Evolutionary conservation across 2,888 invertebrate genomes (phyloP).

Genomic region (Rhyacophila evoluta): DNA sequence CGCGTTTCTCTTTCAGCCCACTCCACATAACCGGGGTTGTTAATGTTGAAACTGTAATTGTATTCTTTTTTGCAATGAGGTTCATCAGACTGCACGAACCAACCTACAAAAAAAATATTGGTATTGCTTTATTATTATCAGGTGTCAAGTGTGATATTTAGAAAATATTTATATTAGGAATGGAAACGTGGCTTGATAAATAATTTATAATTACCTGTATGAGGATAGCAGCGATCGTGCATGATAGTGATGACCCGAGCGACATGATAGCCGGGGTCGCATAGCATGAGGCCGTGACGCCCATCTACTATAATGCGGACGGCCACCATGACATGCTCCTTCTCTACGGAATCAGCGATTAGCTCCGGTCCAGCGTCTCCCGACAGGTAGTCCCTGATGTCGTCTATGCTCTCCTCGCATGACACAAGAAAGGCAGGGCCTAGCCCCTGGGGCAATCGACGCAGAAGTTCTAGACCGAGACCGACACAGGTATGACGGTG

Average conservation of each 20-base stretch:
- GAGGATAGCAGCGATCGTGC: constrained; percentile 86
- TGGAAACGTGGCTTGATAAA: no score
- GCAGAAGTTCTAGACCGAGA: constrained; percentile 83
- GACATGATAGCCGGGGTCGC: constrained; percentile 94
- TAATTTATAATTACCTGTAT: constrained; percentile 80
- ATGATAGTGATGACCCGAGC: constrained; percentile 88
- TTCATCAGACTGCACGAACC: constrained; percentile 88
- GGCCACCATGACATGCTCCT: constrained; percentile 89
- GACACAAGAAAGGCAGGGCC: constrained; percentile 82
- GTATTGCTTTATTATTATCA: no score
- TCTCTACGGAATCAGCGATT: constrained; percentile 77
- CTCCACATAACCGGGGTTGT: constrained; percentile 81
- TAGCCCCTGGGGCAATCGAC: constrained; percentile 75
- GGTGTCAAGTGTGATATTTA: no score
- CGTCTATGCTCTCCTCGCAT: constrained; percentile 86
- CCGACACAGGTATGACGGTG: constrained; percentile 92
- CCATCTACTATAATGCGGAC: constrained; percentile 80
- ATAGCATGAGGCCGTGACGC: constrained; percentile 80
- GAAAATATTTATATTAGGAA: no score
- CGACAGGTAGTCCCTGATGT: constrained; percentile 72
- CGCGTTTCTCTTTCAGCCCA: constrained; percentile 87
- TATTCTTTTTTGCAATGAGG: constrained; percentile 83
- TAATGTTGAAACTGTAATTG: constrained; percentile 79
- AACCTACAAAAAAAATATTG: constrained; percentile 66
- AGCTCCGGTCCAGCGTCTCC: constrained; percentile 70